Evolutionary conservation across 1,140 invertebrate species (phyloP), one percentile per base, ranked within the genome.

Genomic region (Ostrea denselamellosa): DNA sequence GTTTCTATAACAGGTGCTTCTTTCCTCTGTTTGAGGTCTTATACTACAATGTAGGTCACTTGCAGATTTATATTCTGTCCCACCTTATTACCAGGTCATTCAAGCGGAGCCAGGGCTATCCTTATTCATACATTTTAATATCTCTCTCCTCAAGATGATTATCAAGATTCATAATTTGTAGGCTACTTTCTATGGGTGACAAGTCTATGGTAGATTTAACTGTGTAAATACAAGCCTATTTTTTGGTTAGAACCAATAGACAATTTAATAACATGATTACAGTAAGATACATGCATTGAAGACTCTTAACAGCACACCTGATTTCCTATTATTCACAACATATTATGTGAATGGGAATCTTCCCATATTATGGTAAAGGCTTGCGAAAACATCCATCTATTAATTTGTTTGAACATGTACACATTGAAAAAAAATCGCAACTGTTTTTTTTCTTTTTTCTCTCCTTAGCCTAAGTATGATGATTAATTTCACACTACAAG

Each of bases 131-230:
- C 28, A 77, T 77, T 77, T 77, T 77, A 77, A 77, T 77, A 77
- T 77, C 68, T 77, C 68, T 77, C 58, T 77, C 22, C 68, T 77
- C 68, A 17, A 77, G 25, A 77, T 34, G 68, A 77, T 77, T 77
- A 77, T 77, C 68, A 12, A 77, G 22, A 77, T 77, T 77, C 68
- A 77, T 77, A 77, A 34, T 77, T 77, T 77, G 9, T 14, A 12
- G 28, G 22, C 14, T 77, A 77, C 28, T 77, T 77, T 34, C 25
- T 14, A 77, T 77, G 22, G 68, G 22, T 77, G 68, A 77, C 68
- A 77, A 77, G 22, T 77, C 22, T 34, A 77, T 77, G 68, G 68
- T 77, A 77, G 68, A 77, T 77, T 77, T 77, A 77, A 77, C 68
- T 77, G 68, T 28, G 68, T 77, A 77, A 77, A 77, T 77, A 77